Base-by-base conservation (phyloP, 2,888 invertebrate species). In the Drosophila recens region DNA sequence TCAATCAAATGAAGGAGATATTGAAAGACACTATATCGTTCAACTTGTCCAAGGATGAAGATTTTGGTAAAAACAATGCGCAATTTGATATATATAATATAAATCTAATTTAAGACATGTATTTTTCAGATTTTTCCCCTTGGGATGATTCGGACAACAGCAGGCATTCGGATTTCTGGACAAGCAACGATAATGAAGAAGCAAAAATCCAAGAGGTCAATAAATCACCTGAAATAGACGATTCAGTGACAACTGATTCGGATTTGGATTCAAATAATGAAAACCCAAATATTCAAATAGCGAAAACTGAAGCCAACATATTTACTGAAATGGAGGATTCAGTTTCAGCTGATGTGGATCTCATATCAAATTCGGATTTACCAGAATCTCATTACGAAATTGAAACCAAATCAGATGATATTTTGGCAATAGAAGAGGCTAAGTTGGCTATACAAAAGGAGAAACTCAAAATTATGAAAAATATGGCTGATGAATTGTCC, bases 1-100 rank as follows among this genome's bases (percentile, higher is more conserved):
- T 85, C 2, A 42, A 54, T 5, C 57, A 34, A 38, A 8, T 87
- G n/a, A 46, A 79, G 4, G 17, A 72, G 1, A 66, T 83, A 1
- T 51, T 87, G 2, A 68, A 67, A 40, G 52, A 66, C 8, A 72
- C 71, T 0, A 58, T 62, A 8, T 43, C 40, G 1, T 57, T 69
- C 0, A 72, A 71, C 11, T 30, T 63, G 0, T 48, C 36, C n/a
- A 53, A 64, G 34, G 67, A 46, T 5, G 72, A 84, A 5, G 53
- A 34, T 4, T 65, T 63, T 20, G 62, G 79, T 70, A 67, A 33
- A 8, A 17, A 20, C 11, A 34, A 34, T 13, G 13, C 6, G 3
- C 3, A 13, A 1, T 4, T 30, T 9, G 5, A 27, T 27, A 5
- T 27, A 30, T 30, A 5, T 8, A 30, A 30, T 30, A 8, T 30